phyloP scores from a whole-genome alignment of 2,888 invertebrate species.

The Scaeva pyrastri region DNA sequence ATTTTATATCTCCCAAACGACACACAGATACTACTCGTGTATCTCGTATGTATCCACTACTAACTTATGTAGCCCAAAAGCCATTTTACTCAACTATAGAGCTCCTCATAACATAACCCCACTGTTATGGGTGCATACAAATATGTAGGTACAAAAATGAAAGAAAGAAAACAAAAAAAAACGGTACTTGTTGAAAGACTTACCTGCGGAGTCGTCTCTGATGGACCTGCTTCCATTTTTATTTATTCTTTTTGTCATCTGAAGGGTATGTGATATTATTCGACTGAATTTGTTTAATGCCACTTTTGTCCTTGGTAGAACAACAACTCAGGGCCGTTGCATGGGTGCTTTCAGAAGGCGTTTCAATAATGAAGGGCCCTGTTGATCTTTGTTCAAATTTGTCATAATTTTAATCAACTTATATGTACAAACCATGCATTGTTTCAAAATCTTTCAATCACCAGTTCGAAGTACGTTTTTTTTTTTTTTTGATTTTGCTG shows the following conservation, averaged over 20 bases:
- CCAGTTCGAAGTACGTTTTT: too few relatives aligned
- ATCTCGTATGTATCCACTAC: background rate
- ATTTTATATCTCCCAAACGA: slow-evolving; percentile 43
- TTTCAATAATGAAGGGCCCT: too few relatives aligned
- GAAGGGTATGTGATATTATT: slow-evolving; percentile 23
- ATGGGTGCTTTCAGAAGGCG: too few relatives aligned
- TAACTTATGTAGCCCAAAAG: slow-evolving; percentile 65
- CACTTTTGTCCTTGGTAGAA: slow-evolving; percentile 50
- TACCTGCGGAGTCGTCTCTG: background rate
- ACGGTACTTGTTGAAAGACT: slow-evolving; percentile 53
- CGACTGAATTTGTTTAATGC: slow-evolving; percentile 43
- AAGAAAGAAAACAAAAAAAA: background rate
- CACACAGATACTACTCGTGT: background rate
- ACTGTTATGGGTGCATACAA: background rate
- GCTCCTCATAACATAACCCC: slow-evolving; percentile 1
- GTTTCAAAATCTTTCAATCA: too few relatives aligned
- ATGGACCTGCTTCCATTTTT: slow-evolving; percentile 27
- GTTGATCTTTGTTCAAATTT: too few relatives aligned
- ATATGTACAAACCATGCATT: too few relatives aligned
- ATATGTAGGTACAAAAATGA: background rate
- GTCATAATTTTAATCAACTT: too few relatives aligned
- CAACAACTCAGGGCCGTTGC: too few relatives aligned
- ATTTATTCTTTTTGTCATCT: slow-evolving; percentile 29
- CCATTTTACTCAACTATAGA: slow-evolving; percentile 44
- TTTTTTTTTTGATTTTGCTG: too few relatives aligned